Conservation (phyloP, 2,888 invertebrate genomes). For the Dicranocentrus wangi region DNA sequence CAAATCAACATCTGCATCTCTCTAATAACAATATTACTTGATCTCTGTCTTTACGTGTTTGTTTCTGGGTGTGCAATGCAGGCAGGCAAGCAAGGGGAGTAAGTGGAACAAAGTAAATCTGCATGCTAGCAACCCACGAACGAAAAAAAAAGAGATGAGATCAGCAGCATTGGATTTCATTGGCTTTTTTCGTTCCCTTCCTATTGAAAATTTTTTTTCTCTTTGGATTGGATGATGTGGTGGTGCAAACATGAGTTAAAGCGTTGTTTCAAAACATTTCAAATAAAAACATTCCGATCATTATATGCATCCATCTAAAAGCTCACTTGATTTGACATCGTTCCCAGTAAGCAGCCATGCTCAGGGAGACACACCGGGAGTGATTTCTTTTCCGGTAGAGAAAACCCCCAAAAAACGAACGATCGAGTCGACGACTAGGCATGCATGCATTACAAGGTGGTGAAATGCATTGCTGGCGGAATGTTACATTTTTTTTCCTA, state of each 20-base stretch:
- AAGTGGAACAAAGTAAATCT: not conserved
- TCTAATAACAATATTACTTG: constrained; percentile 11
- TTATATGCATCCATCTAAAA: constrained; percentile 34
- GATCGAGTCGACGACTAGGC: too few species aligned
- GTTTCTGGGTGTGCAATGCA: not conserved
- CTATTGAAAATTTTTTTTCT: constrained; percentile 13
- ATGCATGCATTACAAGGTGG: not conserved
- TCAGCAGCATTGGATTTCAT: not conserved
- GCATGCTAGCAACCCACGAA: not conserved
- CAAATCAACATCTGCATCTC: constrained; percentile 21
- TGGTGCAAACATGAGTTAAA: constrained; percentile 46
- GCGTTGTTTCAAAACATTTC: constrained; percentile 59
- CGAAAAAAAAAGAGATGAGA: not conserved
- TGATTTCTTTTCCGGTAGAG: too few species aligned
- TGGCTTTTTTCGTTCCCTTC: too few species aligned
- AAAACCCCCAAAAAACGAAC: too few species aligned
- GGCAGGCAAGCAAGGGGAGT: not conserved
- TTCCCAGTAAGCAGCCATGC: too few species aligned
- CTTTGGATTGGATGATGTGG: not conserved
- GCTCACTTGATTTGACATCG: not conserved
- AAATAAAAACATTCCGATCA: constrained; percentile 59
- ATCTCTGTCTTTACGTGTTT: not conserved
- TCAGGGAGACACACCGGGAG: too few species aligned
- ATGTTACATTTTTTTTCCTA: constrained; percentile 1
- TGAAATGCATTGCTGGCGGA: not conserved